phyloP scores from a whole-genome alignment of 1,140 invertebrate genomes.

The Pristionchus pacificus region DNA sequence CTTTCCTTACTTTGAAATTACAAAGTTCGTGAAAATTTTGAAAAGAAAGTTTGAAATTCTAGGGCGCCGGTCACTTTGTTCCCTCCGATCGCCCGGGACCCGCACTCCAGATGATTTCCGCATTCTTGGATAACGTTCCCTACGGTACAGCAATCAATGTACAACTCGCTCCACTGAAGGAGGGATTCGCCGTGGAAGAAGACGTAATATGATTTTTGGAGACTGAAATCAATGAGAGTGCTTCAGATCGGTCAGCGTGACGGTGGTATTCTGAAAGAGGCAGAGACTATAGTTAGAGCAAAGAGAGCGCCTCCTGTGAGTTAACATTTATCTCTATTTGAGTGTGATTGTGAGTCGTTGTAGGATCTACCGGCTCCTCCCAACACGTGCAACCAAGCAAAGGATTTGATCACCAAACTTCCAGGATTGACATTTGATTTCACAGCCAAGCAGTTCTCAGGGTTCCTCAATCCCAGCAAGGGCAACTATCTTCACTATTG shows the following conservation, averaged over 20 bases:
- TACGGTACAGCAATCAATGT: background rate
- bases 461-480: slow-evolving; percentile 29
- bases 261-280: too few species aligned
- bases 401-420: slow-evolving; percentile 27
- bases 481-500: slow-evolving; percentile 39
- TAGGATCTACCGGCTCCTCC: too few species aligned
- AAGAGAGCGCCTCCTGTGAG: too few species aligned
- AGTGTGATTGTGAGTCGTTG: too few species aligned
- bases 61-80: slow-evolving; percentile 62
- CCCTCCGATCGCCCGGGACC: slow-evolving; percentile 60
- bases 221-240: background rate
- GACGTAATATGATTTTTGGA: background rate
- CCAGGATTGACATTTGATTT: slow-evolving; percentile 35
- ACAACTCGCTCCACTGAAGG: background rate
- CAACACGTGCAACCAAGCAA: slow-evolving; percentile 6
- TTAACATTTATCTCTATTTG: too few species aligned
- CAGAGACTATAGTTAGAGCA: too few species aligned
- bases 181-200: background rate
- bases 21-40: too few species aligned
- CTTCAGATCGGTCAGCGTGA: background rate
- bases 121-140: slow-evolving; percentile 35
- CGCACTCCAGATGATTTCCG: slow-evolving; percentile 57
- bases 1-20: too few species aligned
- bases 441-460: slow-evolving; percentile 39
- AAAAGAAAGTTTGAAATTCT: background rate